Conservation (phyloP, 2,113 vertebrate species). For the Dipodomys spectabilis region DNA sequence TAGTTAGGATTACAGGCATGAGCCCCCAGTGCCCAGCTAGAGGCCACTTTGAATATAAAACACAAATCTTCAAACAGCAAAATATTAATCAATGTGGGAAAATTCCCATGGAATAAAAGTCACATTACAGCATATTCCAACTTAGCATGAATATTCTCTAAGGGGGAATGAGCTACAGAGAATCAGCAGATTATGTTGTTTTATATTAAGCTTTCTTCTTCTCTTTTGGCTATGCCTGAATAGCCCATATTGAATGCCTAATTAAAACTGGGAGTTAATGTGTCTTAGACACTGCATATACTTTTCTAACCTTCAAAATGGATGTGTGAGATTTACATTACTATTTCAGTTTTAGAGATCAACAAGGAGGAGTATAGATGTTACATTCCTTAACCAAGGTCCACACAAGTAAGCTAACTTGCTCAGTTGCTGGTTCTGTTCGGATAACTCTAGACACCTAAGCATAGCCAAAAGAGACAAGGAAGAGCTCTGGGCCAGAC, state of each 20-base stretch:
- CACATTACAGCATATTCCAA: conserved; percentile 20
- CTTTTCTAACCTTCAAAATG: neutral
- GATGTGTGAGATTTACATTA: neutral
- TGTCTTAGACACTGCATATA: neutral
- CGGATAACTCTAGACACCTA: too few relatives aligned
- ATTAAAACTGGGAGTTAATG: neutral
- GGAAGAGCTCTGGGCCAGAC: too few relatives aligned
- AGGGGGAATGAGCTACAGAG: neutral
- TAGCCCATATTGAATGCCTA: neutral
- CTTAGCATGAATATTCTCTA: conserved; percentile 9
- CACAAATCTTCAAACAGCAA: conserved; percentile 26
- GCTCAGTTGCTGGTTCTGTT: too few relatives aligned
- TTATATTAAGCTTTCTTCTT: neutral
- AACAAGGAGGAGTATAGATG: neutral
- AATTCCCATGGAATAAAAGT: conserved; percentile 13
- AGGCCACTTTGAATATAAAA: neutral
- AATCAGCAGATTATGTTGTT: neutral
- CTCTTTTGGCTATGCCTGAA: neutral
- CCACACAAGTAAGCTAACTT: neutral
- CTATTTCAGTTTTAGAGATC: neutral
- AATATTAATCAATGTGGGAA: conserved; percentile 7
- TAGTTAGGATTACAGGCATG: too few relatives aligned
- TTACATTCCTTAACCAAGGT: neutral
- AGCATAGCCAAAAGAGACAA: too few relatives aligned
- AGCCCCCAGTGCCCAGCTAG: too few relatives aligned